Conservation (phyloP, 2,797 vertebrate genomes). For the Sciaenops ocellatus region DNA sequence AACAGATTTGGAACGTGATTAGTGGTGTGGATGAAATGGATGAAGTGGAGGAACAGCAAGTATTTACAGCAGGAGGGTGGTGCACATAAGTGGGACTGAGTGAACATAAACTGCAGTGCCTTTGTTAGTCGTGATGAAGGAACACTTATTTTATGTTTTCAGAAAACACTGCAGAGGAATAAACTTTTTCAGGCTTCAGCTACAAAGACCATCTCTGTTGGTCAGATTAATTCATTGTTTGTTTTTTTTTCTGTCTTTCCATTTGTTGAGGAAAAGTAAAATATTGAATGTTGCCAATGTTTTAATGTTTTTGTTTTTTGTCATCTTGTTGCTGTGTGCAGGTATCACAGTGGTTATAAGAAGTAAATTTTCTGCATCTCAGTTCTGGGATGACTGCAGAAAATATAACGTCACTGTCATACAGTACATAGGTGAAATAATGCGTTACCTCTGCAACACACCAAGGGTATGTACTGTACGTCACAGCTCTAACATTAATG, state of each 20-base stretch:
- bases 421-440: conserved; percentile 90
- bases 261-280: not conserved
- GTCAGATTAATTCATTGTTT: not conserved
- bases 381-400: conserved; percentile 91
- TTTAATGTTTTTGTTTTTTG: not conserved
- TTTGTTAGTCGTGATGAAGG: not conserved
- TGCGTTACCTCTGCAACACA: conserved; percentile 88
- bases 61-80: not conserved
- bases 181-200: not conserved
- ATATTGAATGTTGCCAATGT: too few species aligned
- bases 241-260: not conserved
- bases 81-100: not conserved
- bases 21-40: too few species aligned
- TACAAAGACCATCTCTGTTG: not conserved
- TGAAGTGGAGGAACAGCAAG: too few species aligned
- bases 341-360: conserved; percentile 83
- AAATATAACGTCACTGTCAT: conserved; percentile 88
- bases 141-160: not conserved
- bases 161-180: not conserved
- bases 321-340: conserved; percentile 13
- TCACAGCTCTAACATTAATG: not conserved
- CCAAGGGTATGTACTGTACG: conserved; percentile 79
- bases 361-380: conserved; percentile 88
- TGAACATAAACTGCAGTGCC: not conserved
- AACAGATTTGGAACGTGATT: too few species aligned